Evolutionary conservation across 2,888 invertebrate genomes (phyloP).

Genomic region (Lypha dubia): DNA sequence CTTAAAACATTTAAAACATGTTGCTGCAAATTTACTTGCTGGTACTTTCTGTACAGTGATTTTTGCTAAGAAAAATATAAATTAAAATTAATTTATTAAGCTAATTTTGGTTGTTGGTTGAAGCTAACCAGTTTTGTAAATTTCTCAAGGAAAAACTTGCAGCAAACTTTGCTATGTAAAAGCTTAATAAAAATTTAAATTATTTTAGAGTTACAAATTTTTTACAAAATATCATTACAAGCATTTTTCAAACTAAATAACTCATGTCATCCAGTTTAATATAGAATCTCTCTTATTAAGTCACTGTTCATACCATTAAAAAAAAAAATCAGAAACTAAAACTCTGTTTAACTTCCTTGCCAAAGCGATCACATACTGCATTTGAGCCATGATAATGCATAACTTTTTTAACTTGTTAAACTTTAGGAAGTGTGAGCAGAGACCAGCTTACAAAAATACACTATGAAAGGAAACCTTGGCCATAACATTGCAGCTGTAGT

Average conservation of each 20-base stretch:
- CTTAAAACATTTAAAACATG: conserved; percentile 6
- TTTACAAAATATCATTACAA: background rate
- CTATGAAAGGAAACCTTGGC: conserved; percentile 39
- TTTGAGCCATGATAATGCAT: conserved; percentile 43
- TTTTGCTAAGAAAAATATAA: background rate
- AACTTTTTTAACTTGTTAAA: conserved; percentile 35
- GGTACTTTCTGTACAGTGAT: conserved; percentile 1
- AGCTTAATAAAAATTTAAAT: too few species aligned
- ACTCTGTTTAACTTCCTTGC: background rate
- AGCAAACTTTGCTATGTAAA: too few species aligned
- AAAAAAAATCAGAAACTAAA: background rate
- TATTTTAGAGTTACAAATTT: too few species aligned
- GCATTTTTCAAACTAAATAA: too few species aligned
- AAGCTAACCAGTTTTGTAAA: too few species aligned
- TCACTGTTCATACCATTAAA: conserved; percentile 1
- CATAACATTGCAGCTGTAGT: conserved; percentile 13
- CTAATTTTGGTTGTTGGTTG: too few species aligned
- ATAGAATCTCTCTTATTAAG: background rate
- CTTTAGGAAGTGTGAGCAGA: background rate
- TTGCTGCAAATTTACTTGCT: background rate
- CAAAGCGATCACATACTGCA: conserved; percentile 4
- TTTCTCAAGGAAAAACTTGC: too few species aligned
- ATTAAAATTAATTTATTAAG: too few species aligned
- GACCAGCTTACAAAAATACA: background rate
- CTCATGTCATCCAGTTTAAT: too few species aligned